Conservation (phyloP, 2,797 vertebrate genomes). For the Sebastolobus altivelis region DNA sequence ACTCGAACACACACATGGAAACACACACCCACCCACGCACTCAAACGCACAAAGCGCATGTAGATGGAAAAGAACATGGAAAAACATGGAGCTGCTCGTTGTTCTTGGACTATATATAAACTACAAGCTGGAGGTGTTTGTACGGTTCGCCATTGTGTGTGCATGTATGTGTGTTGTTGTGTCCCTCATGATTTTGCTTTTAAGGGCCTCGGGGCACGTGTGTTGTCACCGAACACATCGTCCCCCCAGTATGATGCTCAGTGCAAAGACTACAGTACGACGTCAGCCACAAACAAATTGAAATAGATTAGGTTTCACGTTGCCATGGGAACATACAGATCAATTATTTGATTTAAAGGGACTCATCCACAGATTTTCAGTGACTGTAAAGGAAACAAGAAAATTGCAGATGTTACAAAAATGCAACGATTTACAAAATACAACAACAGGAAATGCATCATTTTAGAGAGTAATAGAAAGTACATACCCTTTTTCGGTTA, state of each 20-base stretch:
- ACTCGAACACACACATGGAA: constrained; percentile 42
- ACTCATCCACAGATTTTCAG: constrained; percentile 17
- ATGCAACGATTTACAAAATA: too few species aligned
- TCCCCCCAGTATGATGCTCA: background rate
- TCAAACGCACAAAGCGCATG: constrained; percentile 34
- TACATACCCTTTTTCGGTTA: too few species aligned
- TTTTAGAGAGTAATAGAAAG: too few species aligned
- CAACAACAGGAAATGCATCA: too few species aligned
- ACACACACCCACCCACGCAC: constrained; percentile 42
- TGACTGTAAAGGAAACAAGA: constrained; percentile 4
- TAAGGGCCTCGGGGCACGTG: background rate
- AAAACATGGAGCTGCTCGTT: constrained; percentile 42
- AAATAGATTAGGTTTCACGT: background rate
- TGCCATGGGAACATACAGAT: constrained; percentile 14
- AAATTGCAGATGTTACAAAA: background rate
- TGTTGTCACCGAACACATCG: background rate
- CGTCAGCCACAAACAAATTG: background rate
- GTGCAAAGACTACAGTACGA: background rate
- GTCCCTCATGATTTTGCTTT: constrained; percentile 23
- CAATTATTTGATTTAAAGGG: constrained; percentile 37
- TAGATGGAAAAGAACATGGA: constrained; percentile 44
- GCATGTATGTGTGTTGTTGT: background rate
- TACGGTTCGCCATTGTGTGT: constrained; percentile 16
- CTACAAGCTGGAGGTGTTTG: constrained; percentile 26
- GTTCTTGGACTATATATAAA: constrained; percentile 61